Evolutionary conservation across 2,888 invertebrate species (phyloP).

Genomic region (Hemistola chrysoprasaria): DNA sequence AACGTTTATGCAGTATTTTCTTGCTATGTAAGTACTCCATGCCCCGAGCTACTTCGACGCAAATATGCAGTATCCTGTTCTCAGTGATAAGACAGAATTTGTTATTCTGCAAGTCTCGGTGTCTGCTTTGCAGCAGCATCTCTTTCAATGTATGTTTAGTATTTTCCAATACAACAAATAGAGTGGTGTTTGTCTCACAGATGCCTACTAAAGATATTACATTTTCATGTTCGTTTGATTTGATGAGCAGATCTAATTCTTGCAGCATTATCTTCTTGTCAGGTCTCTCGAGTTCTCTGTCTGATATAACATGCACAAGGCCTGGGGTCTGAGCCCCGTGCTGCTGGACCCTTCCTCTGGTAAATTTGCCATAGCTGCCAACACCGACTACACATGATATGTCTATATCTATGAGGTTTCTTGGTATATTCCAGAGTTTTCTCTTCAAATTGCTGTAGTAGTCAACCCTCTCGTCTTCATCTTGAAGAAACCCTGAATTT

Average conservation of each 20-base stretch:
- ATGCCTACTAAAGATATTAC: conserved; percentile 89
- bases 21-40: conserved; percentile 86
- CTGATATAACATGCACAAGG: conserved; percentile 85
- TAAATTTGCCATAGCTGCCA: conserved; percentile 90
- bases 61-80: conserved; percentile 83
- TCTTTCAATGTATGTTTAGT: conserved; percentile 86
- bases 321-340: conserved; percentile 78
- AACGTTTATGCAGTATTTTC: conserved; percentile 87
- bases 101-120: conserved; percentile 74
- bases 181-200: conserved; percentile 88
- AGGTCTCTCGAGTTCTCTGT: conserved; percentile 73
- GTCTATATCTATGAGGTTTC: conserved; percentile 87
- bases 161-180: conserved; percentile 89
- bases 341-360: conserved; percentile 86
- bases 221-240: conserved; percentile 86
- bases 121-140: conserved; percentile 84
- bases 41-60: conserved; percentile 86
- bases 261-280: conserved; percentile 83
- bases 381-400: conserved; percentile 86
- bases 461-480: conserved; percentile 86
- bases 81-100: conserved; percentile 84
- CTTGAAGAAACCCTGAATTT: conserved; percentile 89
- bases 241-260: conserved; percentile 87
- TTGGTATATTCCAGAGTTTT: conserved; percentile 87
- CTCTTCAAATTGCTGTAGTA: conserved; percentile 89